Conservation (phyloP, 2,797 vertebrate species). For the Cynodonichthys magdalenae region DNA sequence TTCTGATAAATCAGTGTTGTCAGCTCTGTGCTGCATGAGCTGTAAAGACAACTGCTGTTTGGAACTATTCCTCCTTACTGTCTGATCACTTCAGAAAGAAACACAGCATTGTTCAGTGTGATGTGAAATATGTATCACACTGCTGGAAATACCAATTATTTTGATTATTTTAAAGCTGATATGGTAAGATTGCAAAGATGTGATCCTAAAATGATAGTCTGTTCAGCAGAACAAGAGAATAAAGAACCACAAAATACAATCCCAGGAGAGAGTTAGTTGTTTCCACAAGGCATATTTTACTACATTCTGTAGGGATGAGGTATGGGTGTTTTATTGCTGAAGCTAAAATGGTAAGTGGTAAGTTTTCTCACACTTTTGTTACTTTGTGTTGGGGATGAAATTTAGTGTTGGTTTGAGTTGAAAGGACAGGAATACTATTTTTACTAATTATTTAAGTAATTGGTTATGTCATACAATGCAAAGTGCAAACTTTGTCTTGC, state of each 20-base stretch:
- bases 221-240: constrained; percentile 62
- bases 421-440: neutral
- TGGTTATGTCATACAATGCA: neutral
- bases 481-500: too few relatives aligned
- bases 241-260: constrained; percentile 58
- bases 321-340: constrained; percentile 43
- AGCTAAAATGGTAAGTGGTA: constrained; percentile 14
- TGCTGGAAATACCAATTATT: constrained; percentile 27
- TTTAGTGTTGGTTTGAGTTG: constrained; percentile 10
- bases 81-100: constrained; percentile 16
- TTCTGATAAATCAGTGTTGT: neutral
- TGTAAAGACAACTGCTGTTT: neutral
- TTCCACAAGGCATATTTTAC: constrained; percentile 60
- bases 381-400: constrained; percentile 2
- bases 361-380: constrained; percentile 20
- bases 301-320: constrained; percentile 60
- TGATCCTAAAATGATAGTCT: constrained; percentile 56
- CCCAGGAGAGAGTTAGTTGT: constrained; percentile 57
- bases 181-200: constrained; percentile 36
- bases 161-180: constrained; percentile 53
- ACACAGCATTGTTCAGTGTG: neutral
- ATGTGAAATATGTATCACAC: constrained; percentile 7
- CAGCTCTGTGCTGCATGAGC: neutral
- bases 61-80: neutral
- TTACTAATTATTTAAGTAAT: too few relatives aligned